Evolutionary conservation across 1,140 invertebrate species (phyloP).

Genomic region (Bombus pascuorum): DNA sequence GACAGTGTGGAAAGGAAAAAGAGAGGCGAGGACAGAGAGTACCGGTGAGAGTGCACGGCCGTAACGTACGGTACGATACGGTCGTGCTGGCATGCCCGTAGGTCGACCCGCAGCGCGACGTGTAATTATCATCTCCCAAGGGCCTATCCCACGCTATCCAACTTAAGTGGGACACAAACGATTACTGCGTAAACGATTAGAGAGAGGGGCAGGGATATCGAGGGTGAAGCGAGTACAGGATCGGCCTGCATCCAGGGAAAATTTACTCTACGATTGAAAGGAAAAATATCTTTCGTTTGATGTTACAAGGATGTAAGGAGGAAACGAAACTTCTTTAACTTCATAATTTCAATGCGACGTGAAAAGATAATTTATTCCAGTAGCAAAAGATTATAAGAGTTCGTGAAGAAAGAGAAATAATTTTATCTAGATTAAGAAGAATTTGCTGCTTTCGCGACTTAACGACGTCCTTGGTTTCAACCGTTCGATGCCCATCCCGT

Average conservation of each 20-base stretch:
- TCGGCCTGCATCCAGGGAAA: background rate
- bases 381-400: background rate
- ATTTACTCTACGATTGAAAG: background rate
- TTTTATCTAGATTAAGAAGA: slow-evolving; percentile 36
- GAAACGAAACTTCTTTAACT: background rate
- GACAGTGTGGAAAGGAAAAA: slow-evolving; percentile 8
- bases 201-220: slow-evolving; percentile 41
- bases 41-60: slow-evolving; percentile 70
- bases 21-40: slow-evolving; percentile 60
- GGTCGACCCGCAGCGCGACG: slow-evolving; percentile 68
- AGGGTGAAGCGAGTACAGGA: slow-evolving; percentile 1
- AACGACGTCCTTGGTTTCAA: slow-evolving; percentile 57
- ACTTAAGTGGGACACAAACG: slow-evolving; percentile 71
- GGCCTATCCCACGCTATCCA: slow-evolving; percentile 78
- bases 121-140: slow-evolving; percentile 79
- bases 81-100: slow-evolving; percentile 66
- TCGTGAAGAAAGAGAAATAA: background rate
- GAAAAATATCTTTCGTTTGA: background rate
- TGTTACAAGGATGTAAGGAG: background rate
- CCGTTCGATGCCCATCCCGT: slow-evolving; percentile 16
- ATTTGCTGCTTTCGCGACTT: slow-evolving; percentile 26
- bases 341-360: background rate
- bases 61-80: slow-evolving; percentile 64
- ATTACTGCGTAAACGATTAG: slow-evolving; percentile 72
- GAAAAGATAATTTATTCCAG: background rate